phyloP scores from a whole-genome alignment of 1,140 invertebrate species.

The Zaprionus ghesquierei region DNA sequence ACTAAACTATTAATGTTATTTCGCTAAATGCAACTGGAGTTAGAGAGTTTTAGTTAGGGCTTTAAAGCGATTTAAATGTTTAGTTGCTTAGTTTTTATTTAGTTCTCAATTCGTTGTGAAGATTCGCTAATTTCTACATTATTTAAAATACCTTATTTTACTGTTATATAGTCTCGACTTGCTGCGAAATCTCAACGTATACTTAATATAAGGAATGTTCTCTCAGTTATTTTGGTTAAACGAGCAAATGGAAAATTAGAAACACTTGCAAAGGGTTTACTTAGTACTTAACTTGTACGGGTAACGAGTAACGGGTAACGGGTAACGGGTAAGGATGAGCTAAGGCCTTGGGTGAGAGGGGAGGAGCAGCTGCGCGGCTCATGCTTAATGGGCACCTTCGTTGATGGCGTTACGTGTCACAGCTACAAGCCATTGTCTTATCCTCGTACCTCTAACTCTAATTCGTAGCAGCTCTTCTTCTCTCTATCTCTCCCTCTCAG shows the following conservation, averaged over 20 bases:
- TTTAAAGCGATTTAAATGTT: too few relatives aligned
- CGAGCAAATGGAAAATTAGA: conserved; percentile 37
- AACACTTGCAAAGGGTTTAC: conserved; percentile 22
- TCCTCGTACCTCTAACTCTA: neutral
- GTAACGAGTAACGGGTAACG: neutral
- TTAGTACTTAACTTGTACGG: conserved; percentile 23
- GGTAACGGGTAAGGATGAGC: neutral
- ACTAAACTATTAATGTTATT: too few relatives aligned
- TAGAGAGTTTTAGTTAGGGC: too few relatives aligned
- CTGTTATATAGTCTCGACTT: too few relatives aligned
- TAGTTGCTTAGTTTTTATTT: too few relatives aligned
- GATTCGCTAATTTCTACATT: too few relatives aligned
- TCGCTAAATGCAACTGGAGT: too few relatives aligned
- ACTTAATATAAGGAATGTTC: conserved; percentile 1
- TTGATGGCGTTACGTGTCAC: conserved; percentile 49
- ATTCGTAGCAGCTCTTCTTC: neutral
- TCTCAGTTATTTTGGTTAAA: conserved; percentile 6
- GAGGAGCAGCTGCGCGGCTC: conserved; percentile 26
- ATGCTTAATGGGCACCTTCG: conserved; percentile 41
- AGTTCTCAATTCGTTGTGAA: too few relatives aligned
- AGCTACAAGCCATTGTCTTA: conserved; percentile 40
- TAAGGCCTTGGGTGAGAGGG: neutral
- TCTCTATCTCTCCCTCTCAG: neutral
- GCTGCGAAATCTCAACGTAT: conserved; percentile 8
- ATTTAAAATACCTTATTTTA: too few relatives aligned